Evolutionary conservation across 1,140 invertebrate genomes (phyloP), one percentile per base, ranked within the genome.

Genomic region (Frieseomelitta varia): DNA sequence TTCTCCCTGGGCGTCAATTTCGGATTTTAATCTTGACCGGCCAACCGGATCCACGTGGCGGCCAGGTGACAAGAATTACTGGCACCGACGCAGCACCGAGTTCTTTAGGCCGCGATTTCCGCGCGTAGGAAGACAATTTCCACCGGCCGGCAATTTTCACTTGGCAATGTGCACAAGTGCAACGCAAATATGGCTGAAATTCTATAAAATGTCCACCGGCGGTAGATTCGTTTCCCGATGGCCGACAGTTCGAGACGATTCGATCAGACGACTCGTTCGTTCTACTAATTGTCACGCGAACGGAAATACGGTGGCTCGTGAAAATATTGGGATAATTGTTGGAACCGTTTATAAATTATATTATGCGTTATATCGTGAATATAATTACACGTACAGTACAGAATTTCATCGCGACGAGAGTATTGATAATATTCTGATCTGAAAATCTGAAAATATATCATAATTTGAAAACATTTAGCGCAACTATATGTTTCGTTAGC

Each of bases 1-100:
- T 92, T 90, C 74, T 90, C 90, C 88, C 87, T 85, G 83, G 76
- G 68, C 89, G 85, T 88, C 88, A 89, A 90, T 91, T 90, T 88
- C 86, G 83, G 76, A 83, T 88, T 91, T 91, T 91, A 91, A 91
- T 91, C 84, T 88, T 88, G 90, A 85, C 84, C 89, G 73, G 76
- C 78, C 76, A 73, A 39, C 47, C 63, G 79, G 71, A 79, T 63
- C 56, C 78, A 17, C 74, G 85, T 55, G 76, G 73, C 81, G 72
- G 65, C 61, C 84, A 63, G 71, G 65, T 76, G 80, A 78, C 80
- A 88, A 86, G 86, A 88, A 88, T 88, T 88, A 85, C 78, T 65
- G 55, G 19, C n/a, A 8, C 6, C n/a, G n/a, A 34, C 17, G 78
- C 47, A 21, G 27, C 30, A 24, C 21, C 27, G 10, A 30, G 34